A percentile compares a stretch with the other conserved stretches of the same genome.
phyloP scores from a whole-genome alignment of 2,113 vertebrate species.

The Mustela nigripes region DNA sequence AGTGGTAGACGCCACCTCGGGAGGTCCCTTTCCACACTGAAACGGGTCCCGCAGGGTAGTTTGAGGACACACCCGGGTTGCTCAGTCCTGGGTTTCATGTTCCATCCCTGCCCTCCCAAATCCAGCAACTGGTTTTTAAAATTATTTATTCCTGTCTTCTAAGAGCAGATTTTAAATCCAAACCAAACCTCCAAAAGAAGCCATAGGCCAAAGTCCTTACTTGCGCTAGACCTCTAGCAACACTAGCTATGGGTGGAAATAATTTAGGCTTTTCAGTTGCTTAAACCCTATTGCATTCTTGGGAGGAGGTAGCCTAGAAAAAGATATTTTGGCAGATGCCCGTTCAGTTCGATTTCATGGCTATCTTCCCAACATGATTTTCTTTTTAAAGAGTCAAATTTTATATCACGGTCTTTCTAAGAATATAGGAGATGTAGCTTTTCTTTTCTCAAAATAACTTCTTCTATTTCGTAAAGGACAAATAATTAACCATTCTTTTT shows the following conservation, averaged over 20 bases:
- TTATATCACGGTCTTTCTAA: background rate
- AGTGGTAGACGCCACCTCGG: background rate
- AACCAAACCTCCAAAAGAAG: background rate
- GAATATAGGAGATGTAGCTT: background rate
- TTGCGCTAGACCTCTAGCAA: background rate
- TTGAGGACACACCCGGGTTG: background rate
- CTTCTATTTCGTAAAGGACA: constrained; percentile 1
- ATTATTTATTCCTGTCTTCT: constrained; percentile 28
- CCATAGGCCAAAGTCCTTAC: background rate
- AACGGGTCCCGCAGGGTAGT: background rate
- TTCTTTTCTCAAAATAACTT: constrained; percentile 48
- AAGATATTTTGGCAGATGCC: background rate
- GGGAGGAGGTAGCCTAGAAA: background rate
- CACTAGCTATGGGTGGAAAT: background rate
- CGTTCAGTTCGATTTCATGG: background rate
- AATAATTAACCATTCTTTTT: constrained; percentile 24
- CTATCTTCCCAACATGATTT: background rate
- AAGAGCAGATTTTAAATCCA: background rate
- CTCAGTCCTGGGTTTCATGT: background rate
- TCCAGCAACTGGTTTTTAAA: background rate
- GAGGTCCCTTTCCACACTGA: background rate
- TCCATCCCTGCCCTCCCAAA: background rate
- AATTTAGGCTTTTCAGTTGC: background rate
- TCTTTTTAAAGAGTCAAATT: constrained; percentile 14
- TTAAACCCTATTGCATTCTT: background rate